Evolutionary conservation across 2,888 invertebrate genomes (phyloP), one percentile per base, ranked within the genome.

Genomic region (Cyaniris semiargus): DNA sequence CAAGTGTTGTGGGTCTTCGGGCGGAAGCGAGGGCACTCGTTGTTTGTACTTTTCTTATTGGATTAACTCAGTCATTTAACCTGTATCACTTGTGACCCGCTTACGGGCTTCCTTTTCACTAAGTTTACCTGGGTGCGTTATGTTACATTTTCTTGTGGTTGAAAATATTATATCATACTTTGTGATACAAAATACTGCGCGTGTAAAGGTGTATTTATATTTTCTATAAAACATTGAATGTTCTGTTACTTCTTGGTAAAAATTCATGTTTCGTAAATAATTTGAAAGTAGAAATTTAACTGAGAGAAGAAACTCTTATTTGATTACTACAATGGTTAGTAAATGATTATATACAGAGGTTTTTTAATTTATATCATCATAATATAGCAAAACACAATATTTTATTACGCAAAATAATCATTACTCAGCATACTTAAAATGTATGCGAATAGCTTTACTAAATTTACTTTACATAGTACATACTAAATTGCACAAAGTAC

Each of bases 41-140:
- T 92, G 91, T 93, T 94, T 93, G 92, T 94, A 91, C 88, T 90
- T 93, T 85, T 94, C 91, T 92, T 93, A 94, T 89, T 86, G 91
- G 94, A 92, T 94, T 93, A 93, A 83, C 86, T 87, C 86, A 86
- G 88, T 88, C 90, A 87, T 90, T 94, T 94, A 93, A 92, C 93
- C 93, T 90, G 88, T 85, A 86, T 87, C 88, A 89, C 91, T 91
- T 89, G 86, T 92, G 92, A 91, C 90, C 90, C 86, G 91, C 89
- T 93, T 89, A 89, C 83, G 87, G 93, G 93, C 92, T 93, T 93
- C 93, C 78, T 79, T 81, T 80, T 80, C 79, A 79, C 79, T 78
- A 70, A 78, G 78, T 81, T 78, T 78, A 60, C 76, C 75, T 78
- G 78, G 79, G 79, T 80, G 58, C 71, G 38, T 76, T 38, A 71